Evolutionary conservation across 2,797 vertebrate species (phyloP), one percentile per base, ranked within the genome.

Genomic region (Ceyx erithaca): DNA sequence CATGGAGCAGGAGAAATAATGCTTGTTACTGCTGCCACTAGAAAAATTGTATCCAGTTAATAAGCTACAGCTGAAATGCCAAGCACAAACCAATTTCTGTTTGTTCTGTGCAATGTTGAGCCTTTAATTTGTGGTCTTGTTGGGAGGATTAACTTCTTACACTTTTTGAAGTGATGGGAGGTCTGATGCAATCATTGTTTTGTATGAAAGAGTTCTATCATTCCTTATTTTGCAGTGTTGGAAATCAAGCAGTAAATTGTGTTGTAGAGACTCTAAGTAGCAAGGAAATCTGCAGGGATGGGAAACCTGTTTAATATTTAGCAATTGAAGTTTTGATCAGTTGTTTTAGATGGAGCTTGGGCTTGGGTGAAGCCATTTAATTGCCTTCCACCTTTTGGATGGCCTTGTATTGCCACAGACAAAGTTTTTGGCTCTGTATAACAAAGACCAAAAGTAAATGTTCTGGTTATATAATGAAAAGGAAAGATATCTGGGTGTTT

Each of bases 71-170:
- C 41, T 86, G 43, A 91, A 85, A 89, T 67, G 18, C 45, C 41
- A 82, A 75, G 40, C 35, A 51, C 31, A 85, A 68, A 67, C 21
- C 10, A 13, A 22, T 30, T 71, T 87, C 16, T 72, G 12, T 41
- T 81, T 80, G 15, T 64, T 48, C 68, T 55, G 35, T 75, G 58
- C 46, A 82, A 71, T 12, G 31, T 66, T 62, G 25, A 6, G 1
- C 64, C 79, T 80, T 87, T 75, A 87, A 80, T 92, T 77, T 90
- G n/a, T 87, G 40, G 33, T 77, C 78, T 63, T 95, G 30, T 40
- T 90, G 68, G 43, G 22, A 70, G 33, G 64, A 82, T 73, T 81
- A 81, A 19, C 31, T 57, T 86, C 79, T 83, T 31, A 51, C 82
- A 31, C 6, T 68, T 82, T 72, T 48, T 55, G 49, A 93, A 78